Percentiles rank a stretch among this genome's conserved stretches.
Evolutionary conservation across 2,888 invertebrate genomes (phyloP).

Genomic region (Lottia gigantea): DNA sequence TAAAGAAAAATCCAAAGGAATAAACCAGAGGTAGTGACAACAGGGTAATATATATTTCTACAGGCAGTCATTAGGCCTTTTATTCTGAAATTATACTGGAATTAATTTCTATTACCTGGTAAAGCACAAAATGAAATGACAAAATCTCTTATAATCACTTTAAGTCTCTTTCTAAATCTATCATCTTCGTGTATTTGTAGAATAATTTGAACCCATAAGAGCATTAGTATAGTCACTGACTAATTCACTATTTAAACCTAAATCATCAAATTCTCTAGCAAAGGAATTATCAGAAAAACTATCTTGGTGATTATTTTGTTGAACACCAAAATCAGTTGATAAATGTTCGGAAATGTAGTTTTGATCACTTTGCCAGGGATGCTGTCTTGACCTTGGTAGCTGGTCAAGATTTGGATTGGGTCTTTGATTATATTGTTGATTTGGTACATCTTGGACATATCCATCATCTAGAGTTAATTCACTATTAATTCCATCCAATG

Average conservation of each 20-base stretch:
- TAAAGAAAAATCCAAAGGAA: too few species aligned
- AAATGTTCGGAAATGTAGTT: slow-evolving; percentile 26
- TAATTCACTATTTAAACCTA: slow-evolving; percentile 44
- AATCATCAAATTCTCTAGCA: slow-evolving; percentile 31
- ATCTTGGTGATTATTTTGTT: slow-evolving; percentile 6
- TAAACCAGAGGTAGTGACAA: too few species aligned
- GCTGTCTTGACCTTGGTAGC: slow-evolving; percentile 50
- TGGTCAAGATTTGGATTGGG: slow-evolving; percentile 20
- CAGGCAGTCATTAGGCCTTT: too few species aligned
- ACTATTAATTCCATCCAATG: slow-evolving; percentile 32
- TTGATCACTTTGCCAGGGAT: slow-evolving; percentile 51
- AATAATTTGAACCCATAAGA: slow-evolving; percentile 37
- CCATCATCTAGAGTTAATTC: slow-evolving; percentile 26
- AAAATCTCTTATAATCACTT: too few species aligned
- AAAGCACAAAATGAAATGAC: too few species aligned
- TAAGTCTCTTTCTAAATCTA: too few species aligned
- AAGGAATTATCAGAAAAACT: slow-evolving; percentile 12
- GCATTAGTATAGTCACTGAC: slow-evolving; percentile 58
- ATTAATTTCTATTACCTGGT: too few species aligned
- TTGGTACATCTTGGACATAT: slow-evolving; percentile 17
- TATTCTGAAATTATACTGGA: too few species aligned
- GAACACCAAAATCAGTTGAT: background rate
- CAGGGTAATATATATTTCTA: too few species aligned
- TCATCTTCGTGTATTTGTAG: slow-evolving; percentile 19
- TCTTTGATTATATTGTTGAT: background rate